Evolutionary conservation across 2,888 invertebrate species (phyloP).

Genomic region (Xylota segnis): DNA sequence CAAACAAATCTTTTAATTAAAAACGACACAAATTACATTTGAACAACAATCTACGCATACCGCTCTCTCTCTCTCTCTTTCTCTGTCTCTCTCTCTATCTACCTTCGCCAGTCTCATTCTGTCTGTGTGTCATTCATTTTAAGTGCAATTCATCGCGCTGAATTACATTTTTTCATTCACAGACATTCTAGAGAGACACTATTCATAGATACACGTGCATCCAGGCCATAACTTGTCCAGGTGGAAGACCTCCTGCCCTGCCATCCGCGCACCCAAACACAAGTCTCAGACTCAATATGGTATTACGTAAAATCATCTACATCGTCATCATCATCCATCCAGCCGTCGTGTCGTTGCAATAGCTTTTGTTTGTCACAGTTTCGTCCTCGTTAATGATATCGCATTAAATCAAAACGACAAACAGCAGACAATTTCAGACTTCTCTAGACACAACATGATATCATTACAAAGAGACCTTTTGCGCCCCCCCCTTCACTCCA

Average conservation of each 20-base stretch:
- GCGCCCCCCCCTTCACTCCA: background rate
- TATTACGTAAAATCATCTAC: conserved; percentile 40
- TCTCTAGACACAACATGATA: conserved; percentile 53
- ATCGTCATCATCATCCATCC: conserved; percentile 7
- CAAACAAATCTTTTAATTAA: conserved; percentile 58
- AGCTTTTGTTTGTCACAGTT: conserved; percentile 65
- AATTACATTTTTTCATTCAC: conserved; percentile 38
- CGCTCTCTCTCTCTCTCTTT: background rate
- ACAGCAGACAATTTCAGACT: conserved; percentile 44
- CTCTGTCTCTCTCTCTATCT: too few species aligned
- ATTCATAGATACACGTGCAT: conserved; percentile 31
- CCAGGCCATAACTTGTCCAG: conserved; percentile 38
- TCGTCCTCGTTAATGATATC: conserved; percentile 68
- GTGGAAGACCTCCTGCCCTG: conserved; percentile 46
- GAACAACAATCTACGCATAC: conserved; percentile 54
- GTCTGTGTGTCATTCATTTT: conserved; percentile 26
- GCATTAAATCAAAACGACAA: conserved; percentile 54
- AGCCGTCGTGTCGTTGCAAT: conserved; percentile 11
- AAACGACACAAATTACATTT: conserved; percentile 48
- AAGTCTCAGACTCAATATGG: conserved; percentile 37
- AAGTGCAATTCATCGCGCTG: conserved; percentile 55
- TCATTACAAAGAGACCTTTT: conserved; percentile 52
- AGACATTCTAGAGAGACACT: conserved; percentile 4
- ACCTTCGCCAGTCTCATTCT: background rate
- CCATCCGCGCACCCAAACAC: conserved; percentile 11